phyloP scores from a whole-genome alignment of 2,113 vertebrate species.

The Eulemur macaco region DNA sequence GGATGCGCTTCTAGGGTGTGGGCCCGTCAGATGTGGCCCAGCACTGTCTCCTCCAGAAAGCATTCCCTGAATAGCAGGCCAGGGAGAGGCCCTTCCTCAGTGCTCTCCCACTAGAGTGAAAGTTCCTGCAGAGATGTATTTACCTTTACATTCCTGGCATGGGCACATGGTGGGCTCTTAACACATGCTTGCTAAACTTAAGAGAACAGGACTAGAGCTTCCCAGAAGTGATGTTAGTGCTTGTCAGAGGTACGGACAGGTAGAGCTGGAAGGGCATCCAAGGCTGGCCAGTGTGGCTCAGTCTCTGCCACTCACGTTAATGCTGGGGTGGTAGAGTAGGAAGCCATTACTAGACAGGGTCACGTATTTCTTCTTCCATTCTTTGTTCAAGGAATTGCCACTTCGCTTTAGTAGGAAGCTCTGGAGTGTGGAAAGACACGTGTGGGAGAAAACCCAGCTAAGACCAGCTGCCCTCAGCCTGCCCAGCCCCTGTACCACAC shows the following conservation, averaged over 20 bases:
- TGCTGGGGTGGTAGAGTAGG: constrained; percentile 94
- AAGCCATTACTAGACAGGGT: constrained; percentile 94
- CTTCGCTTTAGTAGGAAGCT: constrained; percentile 95
- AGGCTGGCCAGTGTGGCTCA: background rate
- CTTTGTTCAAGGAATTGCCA: constrained; percentile 96
- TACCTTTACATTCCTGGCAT: background rate
- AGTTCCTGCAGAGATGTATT: background rate
- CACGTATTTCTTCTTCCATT: constrained; percentile 99
- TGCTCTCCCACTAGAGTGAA: background rate
- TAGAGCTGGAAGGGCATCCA: background rate
- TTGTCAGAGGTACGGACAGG: background rate
- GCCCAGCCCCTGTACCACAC: background rate
- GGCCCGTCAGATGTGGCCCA: background rate
- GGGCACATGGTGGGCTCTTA: background rate
- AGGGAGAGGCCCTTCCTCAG: background rate
- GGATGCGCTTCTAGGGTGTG: background rate
- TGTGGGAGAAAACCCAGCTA: background rate
- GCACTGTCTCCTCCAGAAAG: background rate
- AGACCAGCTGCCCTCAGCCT: background rate
- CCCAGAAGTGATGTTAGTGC: background rate
- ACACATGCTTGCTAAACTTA: background rate
- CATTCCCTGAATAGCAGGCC: background rate
- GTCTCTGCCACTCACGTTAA: constrained; percentile 88
- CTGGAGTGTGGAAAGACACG: constrained; percentile 78
- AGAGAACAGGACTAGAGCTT: background rate